Conservation (phyloP, 2,113 vertebrate genomes). For the Ammodytes marinus region DNA sequence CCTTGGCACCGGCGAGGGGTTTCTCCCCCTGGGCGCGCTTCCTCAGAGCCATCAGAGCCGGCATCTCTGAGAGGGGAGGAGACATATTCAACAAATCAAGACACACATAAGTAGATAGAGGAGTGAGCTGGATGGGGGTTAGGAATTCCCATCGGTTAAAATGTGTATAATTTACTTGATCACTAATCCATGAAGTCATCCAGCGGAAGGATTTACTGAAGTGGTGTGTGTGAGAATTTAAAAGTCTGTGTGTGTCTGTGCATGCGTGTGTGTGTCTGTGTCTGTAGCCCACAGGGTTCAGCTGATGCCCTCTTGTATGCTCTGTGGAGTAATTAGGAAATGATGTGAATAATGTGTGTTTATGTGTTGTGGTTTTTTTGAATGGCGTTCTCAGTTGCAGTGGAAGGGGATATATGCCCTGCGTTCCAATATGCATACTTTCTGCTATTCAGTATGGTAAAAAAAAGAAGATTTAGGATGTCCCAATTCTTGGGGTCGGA, state of each 20-base stretch:
- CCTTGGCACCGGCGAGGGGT: conserved; percentile 96
- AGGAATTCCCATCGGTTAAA: conserved; percentile 56
- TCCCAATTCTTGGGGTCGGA: too few relatives aligned
- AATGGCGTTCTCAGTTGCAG: neutral
- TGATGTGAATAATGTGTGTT: neutral
- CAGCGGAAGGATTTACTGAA: conserved; percentile 24
- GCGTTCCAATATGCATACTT: too few relatives aligned
- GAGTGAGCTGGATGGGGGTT: conserved; percentile 19
- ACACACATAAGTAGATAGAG: neutral
- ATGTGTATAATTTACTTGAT: conserved; percentile 16
- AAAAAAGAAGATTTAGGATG: too few relatives aligned
- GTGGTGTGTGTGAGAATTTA: conserved; percentile 6
- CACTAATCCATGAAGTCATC: conserved; percentile 28
- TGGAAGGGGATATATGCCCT: conserved; percentile 46
- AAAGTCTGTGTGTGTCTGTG: neutral
- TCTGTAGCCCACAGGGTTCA: conserved; percentile 31
- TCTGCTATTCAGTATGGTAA: too few relatives aligned
- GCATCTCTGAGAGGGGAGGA: conserved; percentile 90
- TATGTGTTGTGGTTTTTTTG: neutral
- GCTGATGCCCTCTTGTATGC: conserved; percentile 21
- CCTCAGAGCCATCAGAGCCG: conserved; percentile 96
- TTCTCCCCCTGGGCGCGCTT: conserved; percentile 99
- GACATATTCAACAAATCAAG: neutral
- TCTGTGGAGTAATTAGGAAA: conserved; percentile 26
- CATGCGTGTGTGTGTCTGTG: neutral